phyloP scores from a whole-genome alignment of 1,140 invertebrate species.

The Pectinophora gossypiella region DNA sequence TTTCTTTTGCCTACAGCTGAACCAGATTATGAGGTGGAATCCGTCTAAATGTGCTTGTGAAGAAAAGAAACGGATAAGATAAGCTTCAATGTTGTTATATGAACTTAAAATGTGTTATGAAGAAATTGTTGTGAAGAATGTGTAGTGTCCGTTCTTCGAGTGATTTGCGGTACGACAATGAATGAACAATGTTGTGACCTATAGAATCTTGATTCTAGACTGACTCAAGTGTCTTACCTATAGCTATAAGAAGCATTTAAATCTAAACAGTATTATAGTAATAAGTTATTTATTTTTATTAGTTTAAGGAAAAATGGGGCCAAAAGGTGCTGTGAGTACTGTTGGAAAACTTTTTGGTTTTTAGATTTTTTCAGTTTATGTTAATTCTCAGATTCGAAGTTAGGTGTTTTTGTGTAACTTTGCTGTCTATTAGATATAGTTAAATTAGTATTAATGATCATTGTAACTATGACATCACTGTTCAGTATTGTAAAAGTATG shows the following conservation, averaged over 20 bases:
- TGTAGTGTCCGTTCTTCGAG: neutral
- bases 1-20: slow-evolving; percentile 60
- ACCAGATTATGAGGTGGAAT: slow-evolving; percentile 65
- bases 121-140: neutral
- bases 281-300: slow-evolving; percentile 55
- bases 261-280: slow-evolving; percentile 64
- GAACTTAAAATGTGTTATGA: slow-evolving; percentile 10
- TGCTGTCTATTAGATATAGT: slow-evolving; percentile 1
- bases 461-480: slow-evolving; percentile 35
- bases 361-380: slow-evolving; percentile 10
- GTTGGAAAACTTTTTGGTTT: slow-evolving; percentile 39
- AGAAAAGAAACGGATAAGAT: slow-evolving; percentile 26
- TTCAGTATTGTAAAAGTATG: slow-evolving; percentile 47
- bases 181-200: slow-evolving; percentile 21
- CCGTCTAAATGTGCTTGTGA: slow-evolving; percentile 60
- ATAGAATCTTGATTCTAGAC: slow-evolving; percentile 26
- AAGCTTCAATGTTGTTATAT: slow-evolving; percentile 1
- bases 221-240: slow-evolving; percentile 55
- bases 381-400: neutral
- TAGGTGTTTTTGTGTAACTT: neutral
- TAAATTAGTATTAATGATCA: slow-evolving; percentile 10
- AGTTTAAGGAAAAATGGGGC: slow-evolving; percentile 47
- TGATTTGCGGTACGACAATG: neutral
- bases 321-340: slow-evolving; percentile 62
- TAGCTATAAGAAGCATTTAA: slow-evolving; percentile 35